Base-by-base conservation (phyloP, 1,140 invertebrate species). In the Harlomillsia oculata region DNA sequence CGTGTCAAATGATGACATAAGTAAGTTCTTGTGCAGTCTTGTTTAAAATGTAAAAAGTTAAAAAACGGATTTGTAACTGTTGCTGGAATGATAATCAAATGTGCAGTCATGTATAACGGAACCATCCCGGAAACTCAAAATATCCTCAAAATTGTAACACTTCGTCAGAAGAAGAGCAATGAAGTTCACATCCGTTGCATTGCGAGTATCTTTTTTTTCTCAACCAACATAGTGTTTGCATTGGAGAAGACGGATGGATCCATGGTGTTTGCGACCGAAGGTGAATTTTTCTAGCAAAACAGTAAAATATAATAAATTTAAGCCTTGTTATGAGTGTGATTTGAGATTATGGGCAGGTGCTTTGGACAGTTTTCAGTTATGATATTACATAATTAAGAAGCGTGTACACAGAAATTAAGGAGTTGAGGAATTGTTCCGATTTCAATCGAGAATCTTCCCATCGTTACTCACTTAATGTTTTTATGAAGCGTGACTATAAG, bases 131-230 rank as follows among this genome's bases (percentile, higher is more conserved):
- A 18, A 11, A 54, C 57, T 0, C 53, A 62, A 2, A 23, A 56
- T 11, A 62, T 65, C 23, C 30, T 65, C 2, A 59, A 58, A 39
- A 41, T 65, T 6, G 34, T 32, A n/a, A 28, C 26, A 0, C 40
- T 61, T n/a, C 13, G 23, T n/a, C 13, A 30, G 16, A 48, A 16
- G 11, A 48, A 41, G 5, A 51, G 59, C 11, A 32, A 41, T 32
- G 37, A 55, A 37, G 32, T 65, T 14, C 32, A 46, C n/a, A 28
- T 65, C 20, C 46, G 43, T 14, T 65, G 63, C 41, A 36, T 53
- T 21, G 63, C 41, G 11, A 62, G 49, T 23, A 23, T 61, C 11
- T 65, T 56, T 40, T 65, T 40, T 43, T 58, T 65, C 21, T 62
- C 63, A 1, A 56, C 56, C 2, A 62, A 62, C 40, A 43, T 65